Base-by-base conservation (phyloP, 2,888 invertebrate genomes). In the Strigamia crassipes region DNA sequence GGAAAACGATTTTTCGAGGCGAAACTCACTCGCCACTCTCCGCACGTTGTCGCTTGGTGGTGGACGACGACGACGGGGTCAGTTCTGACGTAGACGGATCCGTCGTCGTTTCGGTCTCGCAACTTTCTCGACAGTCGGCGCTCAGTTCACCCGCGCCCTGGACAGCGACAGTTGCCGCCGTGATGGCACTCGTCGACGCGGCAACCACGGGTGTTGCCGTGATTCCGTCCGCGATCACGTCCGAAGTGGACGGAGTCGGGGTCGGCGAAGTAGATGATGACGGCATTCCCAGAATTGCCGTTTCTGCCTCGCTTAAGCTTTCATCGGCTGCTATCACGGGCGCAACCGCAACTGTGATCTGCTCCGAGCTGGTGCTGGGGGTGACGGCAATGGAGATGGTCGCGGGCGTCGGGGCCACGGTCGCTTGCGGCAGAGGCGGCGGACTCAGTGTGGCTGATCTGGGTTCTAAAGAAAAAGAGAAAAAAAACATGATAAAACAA, bases 351-450 rank as follows among this genome's bases (percentile, higher is more conserved):
- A 51, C 34, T 23, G 79, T 38, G 10, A 41, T 61, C 18, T 41
- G 78, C n/a, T 61, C 78, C 3, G 85, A 83, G 1, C 86, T 84
- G 2, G 86, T 86, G 6, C 87, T 87, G 13, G 87, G 87, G 86
- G 87, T 87, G 78, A 87, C 87, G 81, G 87, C 87, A 10, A 31
- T 31, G 21, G 79, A 15, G 15, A 41, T 3, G 87, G 88, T 81
- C 85, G 83, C 82, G 21, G 81, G 82, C 21, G 84, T 84, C 42
- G 84, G 82, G 85, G 85, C 84, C 85, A 83, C 84, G 1, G 84
- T 78, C 15, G 83, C 83, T 81, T 83, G 83, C 10, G 83, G 83
- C 13, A 83, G 81, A 1, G 34, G n/a, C n/a, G 82, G 61, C 12
- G 80, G 79, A 38, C 82, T 82, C 34, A 13, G n/a, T 23, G 79